phyloP scores from a whole-genome alignment of 2,797 vertebrate species.

The Aplochiton taeniatus region DNA sequence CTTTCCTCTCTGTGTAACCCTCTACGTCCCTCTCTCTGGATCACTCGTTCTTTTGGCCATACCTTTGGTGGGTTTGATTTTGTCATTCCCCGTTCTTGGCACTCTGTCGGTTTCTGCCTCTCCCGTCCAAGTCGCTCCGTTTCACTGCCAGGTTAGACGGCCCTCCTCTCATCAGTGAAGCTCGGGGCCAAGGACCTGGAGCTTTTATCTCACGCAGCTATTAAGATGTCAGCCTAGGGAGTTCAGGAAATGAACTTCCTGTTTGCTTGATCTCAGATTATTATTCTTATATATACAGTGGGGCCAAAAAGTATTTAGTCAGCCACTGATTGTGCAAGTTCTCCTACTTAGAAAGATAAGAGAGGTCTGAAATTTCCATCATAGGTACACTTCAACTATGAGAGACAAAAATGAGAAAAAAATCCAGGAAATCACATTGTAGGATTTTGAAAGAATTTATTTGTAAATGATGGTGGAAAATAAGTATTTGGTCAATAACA shows the following conservation, averaged over 20 bases:
- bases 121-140: slow-evolving; percentile 12
- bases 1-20: not conserved
- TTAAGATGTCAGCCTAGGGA: slow-evolving; percentile 39
- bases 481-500: too few species aligned
- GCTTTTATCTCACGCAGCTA: slow-evolving; percentile 46
- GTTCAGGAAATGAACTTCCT: slow-evolving; percentile 39
- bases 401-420: too few species aligned
- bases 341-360: too few species aligned
- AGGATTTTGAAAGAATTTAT: too few species aligned
- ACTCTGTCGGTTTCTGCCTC: slow-evolving; percentile 1
- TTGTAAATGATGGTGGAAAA: too few species aligned
- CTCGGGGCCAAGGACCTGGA: slow-evolving; percentile 34
- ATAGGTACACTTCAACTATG: too few species aligned
- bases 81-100: not conserved
- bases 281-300: too few species aligned
- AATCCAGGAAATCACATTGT: too few species aligned
- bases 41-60: slow-evolving; percentile 1
- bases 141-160: slow-evolving; percentile 46
- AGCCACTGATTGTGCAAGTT: too few species aligned
- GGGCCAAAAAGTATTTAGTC: too few species aligned
- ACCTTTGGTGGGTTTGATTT: not conserved
- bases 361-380: too few species aligned
- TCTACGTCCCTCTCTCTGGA: not conserved
- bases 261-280: slow-evolving; percentile 9
- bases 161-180: slow-evolving; percentile 49